Percentiles rank a stretch among this genome's conserved stretches.
These are phyloP conservation scores for Netelia inedita DNA, from an alignment of 2,888 invertebrate species.

Conservation along the genomic window DNA sequence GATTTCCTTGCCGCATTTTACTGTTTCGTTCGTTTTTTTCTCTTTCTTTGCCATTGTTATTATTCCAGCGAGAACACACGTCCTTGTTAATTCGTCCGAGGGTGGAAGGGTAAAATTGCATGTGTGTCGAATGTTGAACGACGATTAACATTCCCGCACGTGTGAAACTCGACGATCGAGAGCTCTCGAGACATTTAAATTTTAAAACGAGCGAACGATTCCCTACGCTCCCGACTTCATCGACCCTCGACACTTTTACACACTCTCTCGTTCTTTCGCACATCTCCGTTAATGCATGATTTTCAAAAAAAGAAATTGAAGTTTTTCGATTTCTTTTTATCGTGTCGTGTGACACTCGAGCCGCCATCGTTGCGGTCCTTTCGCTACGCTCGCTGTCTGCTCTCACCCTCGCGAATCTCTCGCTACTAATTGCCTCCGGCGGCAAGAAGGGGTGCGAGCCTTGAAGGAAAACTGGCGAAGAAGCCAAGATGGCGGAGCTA, in stretches of 20 bases:
- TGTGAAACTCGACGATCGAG: conserved; percentile 24
- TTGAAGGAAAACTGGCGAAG: conserved; percentile 55
- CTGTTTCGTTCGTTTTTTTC: background rate
- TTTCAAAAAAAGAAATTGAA: background rate
- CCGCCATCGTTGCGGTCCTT: conserved; percentile 55
- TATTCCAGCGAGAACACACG: conserved; percentile 38
- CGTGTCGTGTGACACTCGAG: conserved; percentile 11
- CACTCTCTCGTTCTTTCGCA: background rate
- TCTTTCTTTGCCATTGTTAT: conserved; percentile 27
- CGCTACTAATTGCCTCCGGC: conserved; percentile 81
- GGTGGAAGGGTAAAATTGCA: conserved; percentile 29
- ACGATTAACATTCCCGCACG: conserved; percentile 61
- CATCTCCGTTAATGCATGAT: conserved; percentile 24
- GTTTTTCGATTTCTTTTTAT: background rate
- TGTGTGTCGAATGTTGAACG: conserved; percentile 49
- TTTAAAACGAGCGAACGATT: conserved; percentile 59
- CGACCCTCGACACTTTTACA: conserved; percentile 17
- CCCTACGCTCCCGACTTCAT: conserved; percentile 35
- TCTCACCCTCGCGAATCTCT: conserved; percentile 56
- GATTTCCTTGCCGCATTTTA: conserved; percentile 17
- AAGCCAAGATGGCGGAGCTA: conserved; percentile 83
- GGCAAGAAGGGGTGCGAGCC: conserved; percentile 73
- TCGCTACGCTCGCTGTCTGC: conserved; percentile 44
- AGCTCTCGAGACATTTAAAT: conserved; percentile 66
- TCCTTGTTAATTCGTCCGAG: conserved; percentile 9